These are phyloP conservation scores for Anneissia japonica DNA, from an alignment of 35 echinoderm and acorn worm genomes.

Conservation along the genomic window DNA sequence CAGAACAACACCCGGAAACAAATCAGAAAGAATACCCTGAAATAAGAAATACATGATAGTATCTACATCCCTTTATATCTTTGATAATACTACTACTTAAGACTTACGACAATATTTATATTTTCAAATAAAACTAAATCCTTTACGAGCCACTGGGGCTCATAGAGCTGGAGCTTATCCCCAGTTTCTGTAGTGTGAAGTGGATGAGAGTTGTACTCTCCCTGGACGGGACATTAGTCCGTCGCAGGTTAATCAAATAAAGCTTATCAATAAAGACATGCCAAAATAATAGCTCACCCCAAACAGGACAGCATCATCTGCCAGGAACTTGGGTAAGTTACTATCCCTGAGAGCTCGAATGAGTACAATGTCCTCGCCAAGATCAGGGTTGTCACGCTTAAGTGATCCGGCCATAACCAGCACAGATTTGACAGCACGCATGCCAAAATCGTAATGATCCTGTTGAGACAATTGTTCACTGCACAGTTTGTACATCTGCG, in stretches of 20 bases:
- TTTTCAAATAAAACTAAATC: no score
- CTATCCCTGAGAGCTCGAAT: constrained; percentile 93
- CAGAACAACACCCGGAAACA: constrained; percentile 78
- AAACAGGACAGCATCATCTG: constrained; percentile 86
- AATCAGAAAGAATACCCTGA: constrained; percentile 83
- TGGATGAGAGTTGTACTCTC: no score
- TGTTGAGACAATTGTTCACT: constrained; percentile 93
- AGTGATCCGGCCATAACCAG: constrained; percentile 88
- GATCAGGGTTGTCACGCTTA: constrained; percentile 81
- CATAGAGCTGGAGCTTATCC: no score
- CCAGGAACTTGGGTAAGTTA: constrained; percentile 89
- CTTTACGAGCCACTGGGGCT: no score
- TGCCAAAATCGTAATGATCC: constrained; percentile 91
- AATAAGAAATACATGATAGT: not conserved
- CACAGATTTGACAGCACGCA: constrained; percentile 96
- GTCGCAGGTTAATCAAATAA: no score
- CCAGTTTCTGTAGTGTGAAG: no score
- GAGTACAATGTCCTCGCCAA: constrained; percentile 93
- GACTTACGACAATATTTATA: no score
- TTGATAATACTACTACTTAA: no score
- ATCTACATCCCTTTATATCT: no score
- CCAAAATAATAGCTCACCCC: constrained; percentile 50
- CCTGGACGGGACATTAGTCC: no score
- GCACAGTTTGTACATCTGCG: constrained; percentile 99
- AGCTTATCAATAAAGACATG: no score